Conservation (phyloP, 2,888 invertebrate species). For the Aleiodes alternator region DNA sequence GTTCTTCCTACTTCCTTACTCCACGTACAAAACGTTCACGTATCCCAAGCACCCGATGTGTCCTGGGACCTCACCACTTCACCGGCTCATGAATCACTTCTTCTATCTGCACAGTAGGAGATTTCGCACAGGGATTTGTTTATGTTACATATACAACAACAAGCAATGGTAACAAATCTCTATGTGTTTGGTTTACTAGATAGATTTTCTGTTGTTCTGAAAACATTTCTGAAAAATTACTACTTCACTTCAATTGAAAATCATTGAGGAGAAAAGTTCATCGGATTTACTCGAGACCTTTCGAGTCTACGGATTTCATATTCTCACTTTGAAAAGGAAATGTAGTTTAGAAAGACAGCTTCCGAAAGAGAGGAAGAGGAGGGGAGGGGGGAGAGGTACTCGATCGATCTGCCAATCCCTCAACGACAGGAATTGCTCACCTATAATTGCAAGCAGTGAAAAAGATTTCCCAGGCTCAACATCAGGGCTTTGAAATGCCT, state of each 20-base stretch:
- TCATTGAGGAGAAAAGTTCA: background rate
- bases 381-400: no score
- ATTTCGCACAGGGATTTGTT: slow-evolving; percentile 22
- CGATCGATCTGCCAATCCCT: slow-evolving; percentile 15
- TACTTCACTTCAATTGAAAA: background rate
- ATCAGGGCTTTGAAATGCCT: background rate
- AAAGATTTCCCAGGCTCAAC: background rate
- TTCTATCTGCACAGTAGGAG: slow-evolving; percentile 49
- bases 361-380: background rate
- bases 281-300: background rate
- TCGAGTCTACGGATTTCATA: slow-evolving; percentile 12
- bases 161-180: background rate
- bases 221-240: no score
- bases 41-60: slow-evolving; percentile 24
- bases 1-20: background rate
- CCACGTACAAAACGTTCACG: slow-evolving; percentile 30
- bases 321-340: background rate
- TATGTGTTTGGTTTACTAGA: no score
- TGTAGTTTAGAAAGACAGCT: background rate
- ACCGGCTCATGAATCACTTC: slow-evolving; percentile 57
- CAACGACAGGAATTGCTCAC: background rate
- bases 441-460: slow-evolving; percentile 1
- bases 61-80: slow-evolving; percentile 40
- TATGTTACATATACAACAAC: slow-evolving; percentile 20
- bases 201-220: background rate